Evolutionary conservation across 2,888 invertebrate species (phyloP).

Genomic region (Leucophenga montana): DNA sequence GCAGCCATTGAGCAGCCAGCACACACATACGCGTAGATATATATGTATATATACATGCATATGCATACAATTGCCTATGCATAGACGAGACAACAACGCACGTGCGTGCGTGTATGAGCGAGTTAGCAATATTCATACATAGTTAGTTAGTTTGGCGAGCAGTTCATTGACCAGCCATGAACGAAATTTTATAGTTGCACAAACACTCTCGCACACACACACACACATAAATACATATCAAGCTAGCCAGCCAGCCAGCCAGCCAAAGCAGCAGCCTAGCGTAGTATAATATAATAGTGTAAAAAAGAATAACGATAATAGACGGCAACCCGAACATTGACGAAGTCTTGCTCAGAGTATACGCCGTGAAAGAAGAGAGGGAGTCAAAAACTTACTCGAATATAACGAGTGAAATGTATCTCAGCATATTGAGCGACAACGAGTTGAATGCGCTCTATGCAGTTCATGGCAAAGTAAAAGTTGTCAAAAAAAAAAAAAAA

Average conservation of each 20-base stretch:
- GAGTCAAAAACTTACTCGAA: no score
- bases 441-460: conserved; percentile 45
- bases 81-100: conserved; percentile 27
- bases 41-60: no score
- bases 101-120: neutral
- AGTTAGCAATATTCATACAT: neutral
- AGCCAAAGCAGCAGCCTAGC: neutral
- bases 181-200: conserved; percentile 58
- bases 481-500: conserved; percentile 42
- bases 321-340: conserved; percentile 7
- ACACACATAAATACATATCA: no score
- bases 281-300: neutral
- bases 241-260: no score
- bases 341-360: conserved; percentile 3
- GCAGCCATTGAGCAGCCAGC: neutral
- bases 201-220: neutral
- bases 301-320: neutral
- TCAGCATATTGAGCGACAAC: conserved; percentile 48
- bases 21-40: no score
- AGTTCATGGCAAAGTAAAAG: conserved; percentile 66
- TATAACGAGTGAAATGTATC: no score
- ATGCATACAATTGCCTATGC: conserved; percentile 13
- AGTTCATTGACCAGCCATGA: conserved; percentile 72
- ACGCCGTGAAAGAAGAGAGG: no score
- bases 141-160: conserved; percentile 24